Conservation (phyloP, 2,113 vertebrate species). For the Cranoglanis bouderius region DNA sequence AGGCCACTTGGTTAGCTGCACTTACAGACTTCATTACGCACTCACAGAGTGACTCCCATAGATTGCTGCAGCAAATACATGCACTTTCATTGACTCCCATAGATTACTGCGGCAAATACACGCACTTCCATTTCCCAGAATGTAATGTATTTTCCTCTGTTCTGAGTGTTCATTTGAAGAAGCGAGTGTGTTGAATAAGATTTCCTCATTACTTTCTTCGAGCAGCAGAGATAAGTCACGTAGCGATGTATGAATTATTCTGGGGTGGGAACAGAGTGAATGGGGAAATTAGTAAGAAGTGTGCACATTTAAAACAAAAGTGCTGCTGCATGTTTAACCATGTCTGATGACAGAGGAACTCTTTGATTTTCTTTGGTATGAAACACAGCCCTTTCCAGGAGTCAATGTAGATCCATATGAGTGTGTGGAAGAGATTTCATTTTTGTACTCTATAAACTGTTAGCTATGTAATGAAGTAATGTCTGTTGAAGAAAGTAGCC, state of each 20-base stretch:
- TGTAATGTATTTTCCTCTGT: conserved; percentile 36
- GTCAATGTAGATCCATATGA: background rate
- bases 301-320: conserved; percentile 18
- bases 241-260: conserved; percentile 27
- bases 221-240: conserved; percentile 17
- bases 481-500: background rate
- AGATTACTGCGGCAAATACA: conserved; percentile 17
- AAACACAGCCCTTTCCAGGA: background rate
- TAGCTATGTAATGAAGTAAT: background rate
- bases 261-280: background rate
- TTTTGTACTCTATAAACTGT: background rate
- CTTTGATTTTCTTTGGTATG: background rate
- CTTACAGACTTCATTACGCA: conserved; percentile 42
- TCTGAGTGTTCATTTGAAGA: conserved; percentile 30
- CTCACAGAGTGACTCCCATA: conserved; percentile 20
- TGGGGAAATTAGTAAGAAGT: conserved; percentile 11
- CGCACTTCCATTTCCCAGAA: conserved; percentile 27
- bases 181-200: background rate
- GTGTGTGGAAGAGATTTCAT: background rate
- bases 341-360: background rate
- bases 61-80: conserved; percentile 2
- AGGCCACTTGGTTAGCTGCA: conserved; percentile 39
- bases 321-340: background rate
- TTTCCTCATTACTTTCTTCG: conserved; percentile 25
- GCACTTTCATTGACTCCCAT: conserved; percentile 22